Conservation (phyloP, 2,113 vertebrate genomes). For the Erythrolamprus reginae region DNA sequence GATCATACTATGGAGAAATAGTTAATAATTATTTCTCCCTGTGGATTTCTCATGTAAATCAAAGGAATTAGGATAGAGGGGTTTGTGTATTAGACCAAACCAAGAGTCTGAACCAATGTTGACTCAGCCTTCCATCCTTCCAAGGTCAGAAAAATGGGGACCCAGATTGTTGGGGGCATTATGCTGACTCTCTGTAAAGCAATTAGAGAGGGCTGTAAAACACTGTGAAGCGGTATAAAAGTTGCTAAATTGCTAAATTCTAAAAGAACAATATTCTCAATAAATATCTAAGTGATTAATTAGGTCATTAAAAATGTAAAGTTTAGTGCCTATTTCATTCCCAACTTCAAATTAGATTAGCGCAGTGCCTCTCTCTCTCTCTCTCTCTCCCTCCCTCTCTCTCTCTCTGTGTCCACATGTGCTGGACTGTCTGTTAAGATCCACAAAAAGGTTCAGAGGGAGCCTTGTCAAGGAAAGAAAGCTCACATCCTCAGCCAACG, state of each 20-base stretch:
- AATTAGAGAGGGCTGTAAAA: too few relatives aligned
- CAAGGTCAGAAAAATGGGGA: too few relatives aligned
- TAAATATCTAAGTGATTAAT: background rate
- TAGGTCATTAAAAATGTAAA: background rate
- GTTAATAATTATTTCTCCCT: background rate
- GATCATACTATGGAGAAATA: background rate
- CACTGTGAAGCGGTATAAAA: too few relatives aligned
- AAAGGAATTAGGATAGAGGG: background rate
- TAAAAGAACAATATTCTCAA: background rate
- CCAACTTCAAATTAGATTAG: background rate
- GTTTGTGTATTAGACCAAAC: background rate
- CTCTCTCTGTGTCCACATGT: too few relatives aligned
- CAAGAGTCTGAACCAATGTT: background rate
- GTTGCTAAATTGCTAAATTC: too few relatives aligned
- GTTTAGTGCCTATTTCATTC: background rate
- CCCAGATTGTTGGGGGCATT: too few relatives aligned
- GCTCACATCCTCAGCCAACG: background rate
- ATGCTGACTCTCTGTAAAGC: too few relatives aligned
- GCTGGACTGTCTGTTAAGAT: background rate
- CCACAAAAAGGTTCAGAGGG: background rate
- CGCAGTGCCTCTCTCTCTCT: too few relatives aligned
- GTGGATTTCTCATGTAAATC: background rate
- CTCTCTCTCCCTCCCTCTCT: too few relatives aligned
- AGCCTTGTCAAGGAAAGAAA: background rate
- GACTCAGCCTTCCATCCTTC: too few relatives aligned